Percentiles rank a stretch among this genome's conserved stretches.
Conservation (phyloP, 2,113 vertebrate species). For the Thermophis baileyi region DNA sequence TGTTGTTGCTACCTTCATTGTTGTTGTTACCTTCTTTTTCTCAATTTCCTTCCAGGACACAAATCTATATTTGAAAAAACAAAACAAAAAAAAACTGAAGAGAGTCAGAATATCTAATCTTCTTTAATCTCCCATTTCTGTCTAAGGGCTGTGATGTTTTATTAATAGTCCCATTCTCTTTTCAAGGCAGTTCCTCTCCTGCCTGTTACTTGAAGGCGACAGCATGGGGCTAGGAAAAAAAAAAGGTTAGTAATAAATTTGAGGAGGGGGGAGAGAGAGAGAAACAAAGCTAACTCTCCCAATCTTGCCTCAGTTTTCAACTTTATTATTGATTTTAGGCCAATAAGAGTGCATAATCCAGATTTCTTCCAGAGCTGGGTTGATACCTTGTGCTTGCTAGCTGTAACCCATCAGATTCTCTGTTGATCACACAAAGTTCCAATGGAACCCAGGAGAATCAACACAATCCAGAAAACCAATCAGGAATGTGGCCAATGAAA, state of each 20-base stretch:
- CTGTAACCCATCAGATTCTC: background rate
- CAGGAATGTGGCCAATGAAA: background rate
- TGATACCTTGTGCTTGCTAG: background rate
- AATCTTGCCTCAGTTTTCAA: background rate
- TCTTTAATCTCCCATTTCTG: conserved; percentile 44
- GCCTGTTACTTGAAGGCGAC: conserved; percentile 29
- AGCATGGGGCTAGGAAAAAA: background rate
- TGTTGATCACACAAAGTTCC: background rate
- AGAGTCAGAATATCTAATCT: accelerated
- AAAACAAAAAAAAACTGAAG: background rate
- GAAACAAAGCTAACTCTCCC: background rate
- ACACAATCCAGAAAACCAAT: background rate
- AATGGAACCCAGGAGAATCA: background rate
- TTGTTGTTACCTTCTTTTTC: background rate
- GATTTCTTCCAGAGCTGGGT: background rate
- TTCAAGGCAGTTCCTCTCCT: conserved; percentile 14
- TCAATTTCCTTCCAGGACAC: background rate
- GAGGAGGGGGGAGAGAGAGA: background rate
- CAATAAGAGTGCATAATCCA: background rate
- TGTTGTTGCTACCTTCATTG: conserved; percentile 6
- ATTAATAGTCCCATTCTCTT: conserved; percentile 27
- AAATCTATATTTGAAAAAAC: background rate
- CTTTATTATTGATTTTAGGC: background rate
- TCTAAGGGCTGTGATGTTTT: conserved; percentile 50
- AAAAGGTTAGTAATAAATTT: conserved; percentile 6